Evolutionary conservation across 1,140 invertebrate species (phyloP), one percentile per base, ranked within the genome.

Genomic region (Euborellia annulipes): DNA sequence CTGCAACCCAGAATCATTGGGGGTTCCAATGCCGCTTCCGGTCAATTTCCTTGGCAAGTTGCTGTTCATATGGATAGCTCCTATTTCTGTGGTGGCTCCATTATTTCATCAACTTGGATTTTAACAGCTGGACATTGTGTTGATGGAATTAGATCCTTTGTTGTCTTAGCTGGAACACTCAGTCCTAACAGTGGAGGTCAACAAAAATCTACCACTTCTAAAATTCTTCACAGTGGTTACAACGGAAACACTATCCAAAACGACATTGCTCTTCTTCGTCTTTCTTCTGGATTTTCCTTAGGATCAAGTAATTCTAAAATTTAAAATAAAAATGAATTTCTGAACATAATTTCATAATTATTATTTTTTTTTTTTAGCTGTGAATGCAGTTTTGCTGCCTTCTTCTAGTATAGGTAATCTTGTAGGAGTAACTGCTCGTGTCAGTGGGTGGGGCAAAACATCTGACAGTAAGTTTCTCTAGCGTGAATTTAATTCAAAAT

Each of bases 101-200:
- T 58, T 13, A 56, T 58, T 36, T 49, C 46, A n/a, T 7, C 42
- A 0, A 17, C 14, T 2, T 56, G 56, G 55, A 43, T 58, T 0
- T 46, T 58, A 9, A 54, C 54, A 2, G 56, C 56, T 13, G 56
- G 51, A 11, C 56, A 56, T 40, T 58, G 56, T 40, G 36, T 51
- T 14, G 48, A 11, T n/a, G 50, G n/a, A n/a, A n/a, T n/a, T n/a
- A n/a, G n/a, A n/a, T n/a, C n/a, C n/a, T n/a, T n/a, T n/a, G n/a
- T n/a, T n/a, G n/a, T n/a, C n/a, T n/a, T n/a, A n/a, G n/a, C n/a
- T n/a, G n/a, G n/a, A n/a, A n/a, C n/a, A n/a, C n/a, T n/a, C n/a
- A n/a, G n/a, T n/a, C n/a, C n/a, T n/a, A n/a, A n/a, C n/a, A n/a
- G n/a, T n/a, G n/a, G n/a, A n/a, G n/a, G n/a, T n/a, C n/a, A n/a